Percentiles rank a stretch among this genome's conserved stretches.
Evolutionary conservation across 2,888 invertebrate species (phyloP).

Genomic region (Tachina lurida): DNA sequence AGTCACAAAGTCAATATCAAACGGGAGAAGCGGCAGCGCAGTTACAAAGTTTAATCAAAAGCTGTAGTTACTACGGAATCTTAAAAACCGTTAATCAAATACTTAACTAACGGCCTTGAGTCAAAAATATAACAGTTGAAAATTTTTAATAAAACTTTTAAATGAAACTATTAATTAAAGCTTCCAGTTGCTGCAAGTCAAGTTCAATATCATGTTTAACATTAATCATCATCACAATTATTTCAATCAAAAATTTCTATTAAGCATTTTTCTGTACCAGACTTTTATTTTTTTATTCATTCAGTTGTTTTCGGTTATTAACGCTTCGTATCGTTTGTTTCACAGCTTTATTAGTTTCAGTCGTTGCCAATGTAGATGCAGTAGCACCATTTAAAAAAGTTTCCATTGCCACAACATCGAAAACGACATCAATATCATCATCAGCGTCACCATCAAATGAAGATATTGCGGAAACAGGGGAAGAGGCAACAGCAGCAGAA

Average conservation of each 20-base stretch:
- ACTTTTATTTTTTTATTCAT: slow-evolving; percentile 34
- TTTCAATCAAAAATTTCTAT: slow-evolving; percentile 29
- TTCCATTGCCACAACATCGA: slow-evolving; percentile 80
- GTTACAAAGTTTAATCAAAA: background rate
- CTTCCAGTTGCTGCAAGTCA: slow-evolving; percentile 50
- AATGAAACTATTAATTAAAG: slow-evolving; percentile 5
- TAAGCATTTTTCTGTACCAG: slow-evolving; percentile 24
- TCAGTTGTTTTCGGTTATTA: slow-evolving; percentile 5
- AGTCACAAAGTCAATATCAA: no score
- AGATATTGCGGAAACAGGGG: slow-evolving; percentile 35
- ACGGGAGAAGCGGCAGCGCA: background rate
- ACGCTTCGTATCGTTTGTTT: slow-evolving; percentile 58
- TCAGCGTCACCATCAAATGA: slow-evolving; percentile 74
- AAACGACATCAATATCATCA: slow-evolving; percentile 83
- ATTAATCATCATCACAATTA: slow-evolving; percentile 11
- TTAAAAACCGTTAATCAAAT: background rate
- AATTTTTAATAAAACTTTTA: slow-evolving; percentile 41
- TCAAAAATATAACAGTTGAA: slow-evolving; percentile 25
- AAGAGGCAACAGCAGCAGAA: slow-evolving; percentile 72
- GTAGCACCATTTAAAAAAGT: slow-evolving; percentile 86
- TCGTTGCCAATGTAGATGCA: slow-evolving; percentile 84
- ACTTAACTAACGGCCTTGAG: slow-evolving; percentile 28
- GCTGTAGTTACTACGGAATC: background rate
- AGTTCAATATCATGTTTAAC: slow-evolving; percentile 62
- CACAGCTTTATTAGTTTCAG: slow-evolving; percentile 83